Conservation (phyloP, 2,113 vertebrate species). For the Notechis scutatus region DNA sequence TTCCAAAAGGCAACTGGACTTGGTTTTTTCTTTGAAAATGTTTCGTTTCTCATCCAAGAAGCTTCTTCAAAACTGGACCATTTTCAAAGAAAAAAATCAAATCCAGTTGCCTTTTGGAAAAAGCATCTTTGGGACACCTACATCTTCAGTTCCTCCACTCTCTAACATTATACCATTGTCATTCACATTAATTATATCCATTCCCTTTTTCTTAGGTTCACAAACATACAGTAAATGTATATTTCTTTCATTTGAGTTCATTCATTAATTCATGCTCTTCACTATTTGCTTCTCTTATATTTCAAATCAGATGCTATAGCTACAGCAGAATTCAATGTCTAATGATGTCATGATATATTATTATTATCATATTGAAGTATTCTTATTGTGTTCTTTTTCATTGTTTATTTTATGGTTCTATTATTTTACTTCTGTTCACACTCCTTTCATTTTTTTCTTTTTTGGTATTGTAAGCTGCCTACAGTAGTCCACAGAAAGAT, state of each 20-base stretch:
- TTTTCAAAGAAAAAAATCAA: not conserved
- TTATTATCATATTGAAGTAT: not conserved
- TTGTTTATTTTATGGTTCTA: not conserved
- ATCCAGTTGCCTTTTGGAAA: not conserved
- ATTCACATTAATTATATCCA: not conserved
- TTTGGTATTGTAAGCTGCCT: not conserved
- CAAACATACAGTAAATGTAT: not conserved
- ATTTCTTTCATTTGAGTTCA: not conserved
- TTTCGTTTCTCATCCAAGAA: not conserved
- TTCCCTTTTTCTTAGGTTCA: not conserved
- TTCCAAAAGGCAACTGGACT: too few relatives aligned
- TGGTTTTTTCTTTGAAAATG: not conserved
- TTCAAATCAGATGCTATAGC: not conserved
- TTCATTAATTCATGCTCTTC: not conserved
- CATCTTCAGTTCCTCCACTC: not conserved
- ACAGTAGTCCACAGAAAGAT: not conserved
- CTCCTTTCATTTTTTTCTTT: not conserved
- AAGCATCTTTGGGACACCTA: not conserved
- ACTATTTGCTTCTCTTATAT: not conserved
- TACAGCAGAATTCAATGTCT: not conserved
- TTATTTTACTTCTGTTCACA: not conserved
- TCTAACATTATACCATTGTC: not conserved
- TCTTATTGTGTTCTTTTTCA: not conserved
- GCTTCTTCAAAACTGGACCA: too few relatives aligned
- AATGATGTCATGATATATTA: not conserved